phyloP scores from a whole-genome alignment of 2,113 vertebrate genomes.

The Eulacestoma nigropectus region DNA sequence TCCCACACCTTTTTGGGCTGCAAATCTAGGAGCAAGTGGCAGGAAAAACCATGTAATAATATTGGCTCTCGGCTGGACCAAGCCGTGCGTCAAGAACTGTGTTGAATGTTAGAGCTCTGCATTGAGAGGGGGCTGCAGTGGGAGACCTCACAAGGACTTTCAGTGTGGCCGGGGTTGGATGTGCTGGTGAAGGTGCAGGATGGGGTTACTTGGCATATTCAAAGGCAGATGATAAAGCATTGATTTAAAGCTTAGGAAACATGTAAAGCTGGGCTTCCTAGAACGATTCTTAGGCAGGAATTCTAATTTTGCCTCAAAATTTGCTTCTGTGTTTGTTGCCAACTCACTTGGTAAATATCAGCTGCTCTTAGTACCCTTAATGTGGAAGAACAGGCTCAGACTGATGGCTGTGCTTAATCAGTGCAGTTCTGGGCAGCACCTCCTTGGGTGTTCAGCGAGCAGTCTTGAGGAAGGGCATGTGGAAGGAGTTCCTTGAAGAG shows the following conservation, averaged over 20 bases:
- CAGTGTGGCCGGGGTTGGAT: background rate
- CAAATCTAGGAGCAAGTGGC: background rate
- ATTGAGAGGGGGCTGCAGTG: background rate
- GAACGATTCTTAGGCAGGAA: background rate
- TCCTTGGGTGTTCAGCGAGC: background rate
- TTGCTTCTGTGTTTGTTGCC: background rate
- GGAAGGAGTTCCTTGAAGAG: background rate
- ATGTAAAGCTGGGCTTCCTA: background rate
- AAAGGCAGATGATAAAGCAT: background rate
- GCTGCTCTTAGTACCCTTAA: background rate
- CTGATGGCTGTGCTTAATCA: background rate
- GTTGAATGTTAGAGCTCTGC: background rate
- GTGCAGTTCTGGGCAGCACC: background rate
- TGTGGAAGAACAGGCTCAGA: background rate
- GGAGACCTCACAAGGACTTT: background rate
- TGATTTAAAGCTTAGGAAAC: background rate
- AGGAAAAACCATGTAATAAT: background rate
- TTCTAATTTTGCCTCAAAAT: background rate
- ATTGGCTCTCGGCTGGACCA: background rate
- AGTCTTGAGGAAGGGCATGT: background rate
- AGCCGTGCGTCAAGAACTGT: background rate
- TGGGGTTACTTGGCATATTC: background rate
- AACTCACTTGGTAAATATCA: background rate
- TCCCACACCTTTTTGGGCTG: background rate
- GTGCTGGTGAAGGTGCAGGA: background rate